Base-by-base conservation (phyloP, 2,888 invertebrate genomes). In the Antitype chi region DNA sequence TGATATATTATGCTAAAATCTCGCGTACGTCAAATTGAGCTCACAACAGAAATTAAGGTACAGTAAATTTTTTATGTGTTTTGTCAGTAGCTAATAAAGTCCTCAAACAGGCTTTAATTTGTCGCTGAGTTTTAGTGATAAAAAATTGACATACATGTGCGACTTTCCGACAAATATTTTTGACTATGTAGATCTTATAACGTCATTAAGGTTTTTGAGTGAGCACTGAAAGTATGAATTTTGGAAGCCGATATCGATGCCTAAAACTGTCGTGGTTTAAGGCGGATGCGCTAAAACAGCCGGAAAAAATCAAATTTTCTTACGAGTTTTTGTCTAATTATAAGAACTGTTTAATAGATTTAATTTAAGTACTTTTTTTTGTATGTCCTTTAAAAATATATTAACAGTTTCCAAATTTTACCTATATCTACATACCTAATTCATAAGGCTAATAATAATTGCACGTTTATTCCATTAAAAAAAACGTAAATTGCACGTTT, bases 51-150 rank as follows among this genome's bases (percentile, higher is more conserved):
- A 89, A 89, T 88, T 85, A 84, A 78, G 84, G 81, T 60, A 79
- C 86, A 80, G 87, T 91, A 89, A 89, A 85, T 71, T 77, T 87
- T 88, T 89, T 90, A 90, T 82, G 87, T 82, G 67, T 81, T 82
- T 88, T 85, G 74, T 85, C 84, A 68, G 80, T 32, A 62, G 81
- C 87, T 89, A 89, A 89, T 90, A 89, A 90, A 88, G 85, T 78
- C 78, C 82, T 88, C 86, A 80, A 85, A 86, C 76, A 76, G 80
- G 74, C 81, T 81, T 85, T 86, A 81, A 81, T 80, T 80, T 84
- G 85, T 78, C 76, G 62, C 74, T 55, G 70, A 70, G 71, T 86
- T 89, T 90, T 89, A 89, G 74, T 82, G 78, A 38, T 49, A 84
- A 88, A 88, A 70, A 87, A 73, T 47, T 7, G 43, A 67, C 53